A percentile compares a stretch with the other conserved stretches of the same genome.
phyloP scores from a whole-genome alignment of 2,888 invertebrate species.

The Acholoe squamosa region DNA sequence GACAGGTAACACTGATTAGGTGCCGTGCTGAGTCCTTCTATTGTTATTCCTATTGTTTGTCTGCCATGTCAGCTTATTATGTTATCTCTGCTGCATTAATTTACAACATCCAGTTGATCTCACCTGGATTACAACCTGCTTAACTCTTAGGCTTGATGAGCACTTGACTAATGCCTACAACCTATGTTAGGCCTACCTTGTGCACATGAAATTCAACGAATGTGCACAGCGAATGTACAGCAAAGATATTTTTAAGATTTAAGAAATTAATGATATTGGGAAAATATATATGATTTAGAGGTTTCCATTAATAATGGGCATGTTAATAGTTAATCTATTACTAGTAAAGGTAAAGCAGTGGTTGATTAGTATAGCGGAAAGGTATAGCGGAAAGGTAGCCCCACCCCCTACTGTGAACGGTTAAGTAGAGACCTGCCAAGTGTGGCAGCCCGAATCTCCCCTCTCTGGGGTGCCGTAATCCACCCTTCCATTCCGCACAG shows the following conservation, averaged over 20 bases:
- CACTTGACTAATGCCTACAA: too few relatives aligned
- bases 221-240: too few relatives aligned
- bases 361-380: conserved; percentile 9
- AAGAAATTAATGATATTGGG: too few relatives aligned
- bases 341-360: neutral
- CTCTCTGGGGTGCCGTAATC: neutral
- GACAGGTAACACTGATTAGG: too few relatives aligned
- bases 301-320: too few relatives aligned
- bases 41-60: neutral
- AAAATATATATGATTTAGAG: too few relatives aligned
- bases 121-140: neutral
- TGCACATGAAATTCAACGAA: too few relatives aligned
- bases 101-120: neutral
- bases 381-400: conserved; percentile 13
- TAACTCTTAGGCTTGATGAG: conserved; percentile 2
- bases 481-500: neutral
- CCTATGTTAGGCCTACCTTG: too few relatives aligned
- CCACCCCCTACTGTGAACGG: neutral
- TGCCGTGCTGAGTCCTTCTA: neutral
- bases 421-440: conserved; percentile 27
- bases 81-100: neutral
- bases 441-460: neutral
- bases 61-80: neutral
- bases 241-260: too few relatives aligned
- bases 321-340: neutral